Conservation (phyloP, 2,888 invertebrate genomes). For the Sphaerophoria rueppellii region DNA sequence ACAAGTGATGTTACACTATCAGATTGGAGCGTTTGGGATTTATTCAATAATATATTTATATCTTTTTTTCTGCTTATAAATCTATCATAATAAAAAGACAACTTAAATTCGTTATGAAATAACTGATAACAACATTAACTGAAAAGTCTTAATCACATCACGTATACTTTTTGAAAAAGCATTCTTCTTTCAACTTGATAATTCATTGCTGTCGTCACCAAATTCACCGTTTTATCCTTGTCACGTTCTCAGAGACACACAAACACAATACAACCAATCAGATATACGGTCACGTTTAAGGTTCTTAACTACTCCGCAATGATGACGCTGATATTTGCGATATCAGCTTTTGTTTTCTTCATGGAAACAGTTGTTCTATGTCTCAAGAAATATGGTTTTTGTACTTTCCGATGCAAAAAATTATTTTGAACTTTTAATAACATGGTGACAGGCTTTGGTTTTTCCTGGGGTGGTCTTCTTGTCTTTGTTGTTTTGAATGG, state of each 20-base stretch:
- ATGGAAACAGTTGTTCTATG: slow-evolving; percentile 1
- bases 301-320: slow-evolving; percentile 12
- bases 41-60: no score
- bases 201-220: neutral
- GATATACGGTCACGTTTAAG: slow-evolving; percentile 28
- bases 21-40: no score
- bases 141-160: neutral
- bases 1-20: no score
- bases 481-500: no score
- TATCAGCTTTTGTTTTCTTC: slow-evolving; percentile 3
- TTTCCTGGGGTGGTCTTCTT: no score
- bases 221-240: neutral
- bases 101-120: no score
- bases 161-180: neutral
- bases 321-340: slow-evolving; percentile 13
- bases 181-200: slow-evolving; percentile 16
- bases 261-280: slow-evolving; percentile 12
- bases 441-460: no score
- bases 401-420: no score
- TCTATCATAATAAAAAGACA: no score
- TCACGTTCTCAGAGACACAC: slow-evolving; percentile 16
- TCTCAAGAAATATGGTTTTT: no score
- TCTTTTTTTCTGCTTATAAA: no score
- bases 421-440: no score
- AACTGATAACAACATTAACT: slow-evolving; percentile 2